Evolutionary conservation across 35 echinoderm and acorn worm species (phyloP).

Genomic region (Eucidaris tribuloides): DNA sequence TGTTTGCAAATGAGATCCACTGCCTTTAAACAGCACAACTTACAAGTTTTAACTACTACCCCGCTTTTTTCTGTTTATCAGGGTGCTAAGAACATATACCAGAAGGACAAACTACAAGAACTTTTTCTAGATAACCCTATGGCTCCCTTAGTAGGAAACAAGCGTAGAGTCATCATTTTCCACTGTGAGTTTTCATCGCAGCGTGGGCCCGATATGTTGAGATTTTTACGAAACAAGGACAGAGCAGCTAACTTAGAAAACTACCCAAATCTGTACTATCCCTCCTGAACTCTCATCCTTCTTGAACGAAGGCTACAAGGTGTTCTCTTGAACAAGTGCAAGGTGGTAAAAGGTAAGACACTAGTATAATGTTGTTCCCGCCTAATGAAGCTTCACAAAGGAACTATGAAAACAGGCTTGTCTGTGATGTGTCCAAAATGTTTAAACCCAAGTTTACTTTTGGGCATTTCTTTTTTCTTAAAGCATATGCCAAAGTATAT

Average conservation of each 20-base stretch:
- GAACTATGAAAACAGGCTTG: no score
- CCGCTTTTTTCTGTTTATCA: constrained; percentile 13
- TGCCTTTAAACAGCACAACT: no score
- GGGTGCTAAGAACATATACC: constrained; percentile 84
- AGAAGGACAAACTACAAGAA: constrained; percentile 17
- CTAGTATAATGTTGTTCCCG: no score
- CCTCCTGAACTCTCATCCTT: constrained; percentile 83
- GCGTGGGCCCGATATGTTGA: constrained; percentile 64
- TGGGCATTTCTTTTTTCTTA: no score
- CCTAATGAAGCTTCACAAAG: no score
- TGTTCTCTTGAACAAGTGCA: constrained; percentile 65
- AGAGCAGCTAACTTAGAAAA: constrained; percentile 42
- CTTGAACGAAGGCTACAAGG: constrained; percentile 74
- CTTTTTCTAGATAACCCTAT: constrained; percentile 63
- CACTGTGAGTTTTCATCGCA: constrained; percentile 94
- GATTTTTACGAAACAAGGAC: constrained; percentile 70
- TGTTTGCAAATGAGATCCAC: no score
- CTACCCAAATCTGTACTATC: constrained; percentile 78
- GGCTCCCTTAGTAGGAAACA: constrained; percentile 17
- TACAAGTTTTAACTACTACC: background rate
- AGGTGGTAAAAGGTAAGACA: constrained; percentile 58
- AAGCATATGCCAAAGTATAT: no score
- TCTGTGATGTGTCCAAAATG: no score
- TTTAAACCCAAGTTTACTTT: no score
- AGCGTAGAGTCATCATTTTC: constrained; percentile 67